Evolutionary conservation across 2,113 vertebrate species (phyloP).

Genomic region (Sorex fumeus): DNA sequence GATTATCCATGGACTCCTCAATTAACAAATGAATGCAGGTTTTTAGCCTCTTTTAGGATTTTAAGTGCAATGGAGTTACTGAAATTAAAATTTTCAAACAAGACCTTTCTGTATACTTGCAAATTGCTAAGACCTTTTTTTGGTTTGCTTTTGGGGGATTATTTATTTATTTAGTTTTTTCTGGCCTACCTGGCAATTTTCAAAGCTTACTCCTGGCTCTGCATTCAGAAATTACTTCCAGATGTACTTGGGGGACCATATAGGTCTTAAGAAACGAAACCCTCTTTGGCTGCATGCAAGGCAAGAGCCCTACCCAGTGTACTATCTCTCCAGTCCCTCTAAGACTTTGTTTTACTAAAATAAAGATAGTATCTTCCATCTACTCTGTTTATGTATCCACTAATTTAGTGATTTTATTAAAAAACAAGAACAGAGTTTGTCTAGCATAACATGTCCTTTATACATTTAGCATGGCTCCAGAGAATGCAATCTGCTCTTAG

Average conservation of each 20-base stretch:
- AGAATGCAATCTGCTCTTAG: slow-evolving; percentile 74
- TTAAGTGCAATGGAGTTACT: slow-evolving; percentile 68
- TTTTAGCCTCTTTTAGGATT: slow-evolving; percentile 64
- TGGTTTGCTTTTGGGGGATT: too few species aligned
- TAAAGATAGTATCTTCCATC: slow-evolving; percentile 62
- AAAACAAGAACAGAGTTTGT: slow-evolving; percentile 74
- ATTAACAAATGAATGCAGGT: slow-evolving; percentile 55
- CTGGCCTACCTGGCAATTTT: too few species aligned
- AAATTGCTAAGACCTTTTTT: slow-evolving; percentile 52
- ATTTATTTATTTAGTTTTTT: too few species aligned
- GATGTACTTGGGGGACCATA: too few species aligned
- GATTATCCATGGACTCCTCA: slow-evolving; percentile 32
- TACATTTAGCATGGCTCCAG: slow-evolving; percentile 75
- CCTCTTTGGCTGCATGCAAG: too few species aligned
- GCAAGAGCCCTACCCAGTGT: too few species aligned
- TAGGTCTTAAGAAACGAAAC: too few species aligned
- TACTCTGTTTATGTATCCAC: slow-evolving; percentile 64
- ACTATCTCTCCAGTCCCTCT: too few species aligned
- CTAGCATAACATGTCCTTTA: slow-evolving; percentile 63
- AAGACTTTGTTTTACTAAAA: slow-evolving; percentile 70
- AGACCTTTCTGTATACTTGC: slow-evolving; percentile 56
- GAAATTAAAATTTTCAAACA: slow-evolving; percentile 78
- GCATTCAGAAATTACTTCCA: too few species aligned
- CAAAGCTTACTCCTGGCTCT: too few species aligned
- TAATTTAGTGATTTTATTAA: slow-evolving; percentile 79